Evolutionary conservation across 1,140 invertebrate species (phyloP), one percentile per base, ranked within the genome.

Genomic region (Drusus annulatus): DNA sequence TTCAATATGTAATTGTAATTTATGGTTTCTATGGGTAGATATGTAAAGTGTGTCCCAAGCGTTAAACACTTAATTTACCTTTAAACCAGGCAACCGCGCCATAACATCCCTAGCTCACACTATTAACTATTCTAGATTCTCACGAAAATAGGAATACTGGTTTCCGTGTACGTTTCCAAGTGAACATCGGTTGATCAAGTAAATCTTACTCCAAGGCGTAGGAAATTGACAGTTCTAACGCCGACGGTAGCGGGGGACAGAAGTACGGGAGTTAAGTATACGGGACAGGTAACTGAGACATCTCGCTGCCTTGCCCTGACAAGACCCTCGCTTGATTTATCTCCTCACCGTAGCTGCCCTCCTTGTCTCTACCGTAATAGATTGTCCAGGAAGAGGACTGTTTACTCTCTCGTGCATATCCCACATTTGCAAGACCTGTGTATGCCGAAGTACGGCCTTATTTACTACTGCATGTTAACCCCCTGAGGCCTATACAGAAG

Each of bases 261-360:
- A 52, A 51, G 36, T 45, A 80, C 65, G 60, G 58, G 78, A 83
- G 81, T 83, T 83, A 83, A 80, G 78, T 82, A 83, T 83, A 83
- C 45, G 62, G 76, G 79, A 83, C 82, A 83, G 82, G 82, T 81
- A 83, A 83, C 79, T 71, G 75, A 83, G 82, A 83, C 82, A 76
- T 83, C 79, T 83, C 69, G 60, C 79, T 80, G 76, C 79, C 52
- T 71, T 83, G 82, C 79, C 52, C 76, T 83, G 82, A 83, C 82
- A 83, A 83, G 82, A 80, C 82, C 73, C 80, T 75, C 45, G 60
- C 36, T 56, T 80, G 82, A 83, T 83, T 83, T 83, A 83, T 83
- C 62, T 80, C 58, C 68, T 62, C 25, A 21, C 63, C 73, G 13
- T 13, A 28, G 51, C 51, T 69, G 74, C 65, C 76, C 62, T 54